Evolutionary conservation across 1,140 invertebrate genomes (phyloP).

Genomic region (Geopemphigus sp.): DNA sequence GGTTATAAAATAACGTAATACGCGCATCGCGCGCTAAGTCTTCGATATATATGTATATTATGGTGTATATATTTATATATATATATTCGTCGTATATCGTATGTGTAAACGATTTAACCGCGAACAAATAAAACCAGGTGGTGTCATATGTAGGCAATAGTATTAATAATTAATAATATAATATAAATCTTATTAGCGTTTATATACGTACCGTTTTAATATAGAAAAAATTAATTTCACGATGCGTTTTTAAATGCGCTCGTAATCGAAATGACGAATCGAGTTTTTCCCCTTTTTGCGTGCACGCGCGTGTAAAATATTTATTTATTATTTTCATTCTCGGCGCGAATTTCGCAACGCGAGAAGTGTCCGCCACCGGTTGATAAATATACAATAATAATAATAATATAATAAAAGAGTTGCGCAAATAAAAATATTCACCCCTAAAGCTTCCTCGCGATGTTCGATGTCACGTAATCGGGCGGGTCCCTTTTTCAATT

Average conservation of each 20-base stretch:
- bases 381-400: conserved; percentile 20
- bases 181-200: not conserved
- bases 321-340: conserved; percentile 13
- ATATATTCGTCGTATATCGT: too few species aligned
- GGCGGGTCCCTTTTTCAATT: conserved; percentile 21
- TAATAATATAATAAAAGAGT: conserved; percentile 30
- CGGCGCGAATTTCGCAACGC: not conserved
- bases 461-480: conserved; percentile 27
- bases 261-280: conserved; percentile 39
- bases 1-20: not conserved
- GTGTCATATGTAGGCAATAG: too few species aligned
- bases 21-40: not conserved
- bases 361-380: not conserved
- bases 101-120: not conserved
- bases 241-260: not conserved
- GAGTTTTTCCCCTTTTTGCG: conserved; percentile 18
- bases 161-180: too few species aligned
- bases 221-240: conserved; percentile 31
- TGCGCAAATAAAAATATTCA: conserved; percentile 42
- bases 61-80: too few species aligned
- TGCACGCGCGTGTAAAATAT: not conserved
- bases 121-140: not conserved
- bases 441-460: conserved; percentile 8
- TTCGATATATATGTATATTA: not conserved
- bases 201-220: not conserved